phyloP scores from a whole-genome alignment of 2,113 vertebrate species.

The Oryzias woworae region DNA sequence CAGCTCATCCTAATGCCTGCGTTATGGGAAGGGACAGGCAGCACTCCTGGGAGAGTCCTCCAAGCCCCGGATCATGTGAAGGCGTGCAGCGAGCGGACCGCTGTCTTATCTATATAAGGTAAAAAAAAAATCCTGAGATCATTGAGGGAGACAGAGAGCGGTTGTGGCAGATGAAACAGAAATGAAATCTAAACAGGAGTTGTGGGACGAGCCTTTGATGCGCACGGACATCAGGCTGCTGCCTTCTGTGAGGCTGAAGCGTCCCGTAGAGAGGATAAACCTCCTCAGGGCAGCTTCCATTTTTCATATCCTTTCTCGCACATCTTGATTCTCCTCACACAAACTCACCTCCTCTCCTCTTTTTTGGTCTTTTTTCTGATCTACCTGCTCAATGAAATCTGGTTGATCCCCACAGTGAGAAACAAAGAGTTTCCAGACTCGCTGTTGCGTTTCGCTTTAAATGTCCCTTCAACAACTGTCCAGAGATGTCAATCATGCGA shows the following conservation, averaged over 20 bases:
- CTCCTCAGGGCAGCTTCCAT: conserved; percentile 12
- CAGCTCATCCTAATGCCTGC: conserved; percentile 41
- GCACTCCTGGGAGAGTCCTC: conserved; percentile 38
- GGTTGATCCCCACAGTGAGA: conserved; percentile 25
- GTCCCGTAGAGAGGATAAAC: conserved; percentile 3
- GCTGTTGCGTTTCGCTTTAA: not conserved
- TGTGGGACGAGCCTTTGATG: conserved; percentile 57
- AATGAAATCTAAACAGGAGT: conserved; percentile 66
- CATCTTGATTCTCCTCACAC: not conserved
- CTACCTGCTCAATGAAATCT: conserved; percentile 30
- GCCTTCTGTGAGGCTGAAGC: conserved; percentile 5
- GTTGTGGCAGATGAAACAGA: conserved; percentile 58
- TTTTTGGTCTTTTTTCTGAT: conserved; percentile 37
- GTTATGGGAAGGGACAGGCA: conserved; percentile 52
- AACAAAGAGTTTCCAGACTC: not conserved
- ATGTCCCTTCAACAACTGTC: too few relatives aligned
- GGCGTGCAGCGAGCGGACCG: conserved; percentile 16
- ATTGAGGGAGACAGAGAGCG: conserved; percentile 16
- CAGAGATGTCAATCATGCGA: not conserved
- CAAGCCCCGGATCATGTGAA: conserved; percentile 31
- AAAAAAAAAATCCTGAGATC: conserved; percentile 28
- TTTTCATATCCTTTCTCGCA: conserved; percentile 4
- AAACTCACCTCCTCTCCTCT: conserved; percentile 7
- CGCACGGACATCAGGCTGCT: conserved; percentile 17
- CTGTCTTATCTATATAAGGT: conserved; percentile 63